Evolutionary conservation across 2,888 invertebrate species (phyloP).

Genomic region (Dugesia japonica): DNA sequence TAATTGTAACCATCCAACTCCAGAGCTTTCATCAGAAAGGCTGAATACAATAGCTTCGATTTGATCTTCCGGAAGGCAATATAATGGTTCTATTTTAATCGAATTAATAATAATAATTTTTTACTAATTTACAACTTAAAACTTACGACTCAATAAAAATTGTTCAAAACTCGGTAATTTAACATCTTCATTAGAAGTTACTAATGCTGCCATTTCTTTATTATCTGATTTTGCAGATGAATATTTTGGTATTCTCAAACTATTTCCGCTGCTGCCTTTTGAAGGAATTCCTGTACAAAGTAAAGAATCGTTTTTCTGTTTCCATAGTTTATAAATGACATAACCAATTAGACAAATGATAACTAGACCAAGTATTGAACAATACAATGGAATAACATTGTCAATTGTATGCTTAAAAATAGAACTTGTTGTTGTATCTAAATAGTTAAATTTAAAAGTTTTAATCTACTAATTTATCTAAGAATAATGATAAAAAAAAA

Average conservation of each 20-base stretch:
- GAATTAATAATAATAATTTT: too few species aligned
- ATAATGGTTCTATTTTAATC: background rate
- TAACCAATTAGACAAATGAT: conserved; percentile 43
- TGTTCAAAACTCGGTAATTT: background rate
- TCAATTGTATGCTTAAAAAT: too few species aligned
- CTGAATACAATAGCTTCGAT: background rate
- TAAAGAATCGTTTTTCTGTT: conserved; percentile 30
- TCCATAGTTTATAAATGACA: conserved; percentile 42
- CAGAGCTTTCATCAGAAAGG: conserved; percentile 4
- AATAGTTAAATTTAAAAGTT: too few species aligned
- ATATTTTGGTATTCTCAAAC: background rate
- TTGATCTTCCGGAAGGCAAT: conserved; percentile 9
- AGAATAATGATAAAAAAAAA: too few species aligned
- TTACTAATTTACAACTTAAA: too few species aligned
- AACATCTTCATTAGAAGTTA: background rate
- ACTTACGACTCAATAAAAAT: background rate
- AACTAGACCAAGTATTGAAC: conserved; percentile 42
- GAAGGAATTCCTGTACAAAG: background rate
- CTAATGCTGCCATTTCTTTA: background rate
- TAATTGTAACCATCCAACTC: background rate
- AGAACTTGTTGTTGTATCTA: too few species aligned
- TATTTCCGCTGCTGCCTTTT: conserved; percentile 5
- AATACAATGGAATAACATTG: conserved; percentile 43
- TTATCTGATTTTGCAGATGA: background rate
- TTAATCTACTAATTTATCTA: too few species aligned